Conservation (phyloP, 2,113 vertebrate species). For the Rissa tridactyla region DNA sequence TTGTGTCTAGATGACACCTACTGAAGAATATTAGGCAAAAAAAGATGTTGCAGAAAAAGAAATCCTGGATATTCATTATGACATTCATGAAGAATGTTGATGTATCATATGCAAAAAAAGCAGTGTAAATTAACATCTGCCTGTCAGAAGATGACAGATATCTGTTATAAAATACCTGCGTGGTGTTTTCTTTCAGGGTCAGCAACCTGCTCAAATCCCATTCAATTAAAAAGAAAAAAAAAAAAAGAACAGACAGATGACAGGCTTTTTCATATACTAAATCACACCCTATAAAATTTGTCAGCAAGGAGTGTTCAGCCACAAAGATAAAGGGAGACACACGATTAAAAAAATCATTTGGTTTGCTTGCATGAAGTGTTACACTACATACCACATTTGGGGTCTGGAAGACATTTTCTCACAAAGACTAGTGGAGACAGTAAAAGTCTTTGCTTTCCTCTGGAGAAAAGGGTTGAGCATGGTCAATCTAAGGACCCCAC, state of each 20-base stretch:
- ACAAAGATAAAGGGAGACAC: background rate
- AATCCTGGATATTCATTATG: conserved; percentile 23
- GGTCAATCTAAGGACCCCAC: background rate
- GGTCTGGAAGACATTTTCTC: background rate
- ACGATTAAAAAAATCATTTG: background rate
- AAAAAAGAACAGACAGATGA: background rate
- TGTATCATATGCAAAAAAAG: conserved; percentile 4
- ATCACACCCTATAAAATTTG: background rate
- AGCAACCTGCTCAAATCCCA: conserved; percentile 3
- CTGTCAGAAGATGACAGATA: conserved; percentile 6
- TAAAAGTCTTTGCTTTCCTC: background rate
- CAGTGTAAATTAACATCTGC: conserved; percentile 18
- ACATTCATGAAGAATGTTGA: conserved; percentile 11
- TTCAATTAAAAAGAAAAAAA: conserved; percentile 13
- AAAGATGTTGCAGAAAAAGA: conserved; percentile 1
- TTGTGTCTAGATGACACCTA: background rate
- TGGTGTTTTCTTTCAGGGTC: background rate
- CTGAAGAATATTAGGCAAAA: background rate
- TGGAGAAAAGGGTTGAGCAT: background rate
- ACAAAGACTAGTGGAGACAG: background rate
- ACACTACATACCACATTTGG: background rate
- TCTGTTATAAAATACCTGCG: conserved; percentile 17
- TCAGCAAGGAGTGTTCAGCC: background rate
- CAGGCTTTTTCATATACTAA: background rate
- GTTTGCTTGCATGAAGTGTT: background rate